phyloP scores from a whole-genome alignment of 2,113 vertebrate genomes.

The Anolis carolinensis region DNA sequence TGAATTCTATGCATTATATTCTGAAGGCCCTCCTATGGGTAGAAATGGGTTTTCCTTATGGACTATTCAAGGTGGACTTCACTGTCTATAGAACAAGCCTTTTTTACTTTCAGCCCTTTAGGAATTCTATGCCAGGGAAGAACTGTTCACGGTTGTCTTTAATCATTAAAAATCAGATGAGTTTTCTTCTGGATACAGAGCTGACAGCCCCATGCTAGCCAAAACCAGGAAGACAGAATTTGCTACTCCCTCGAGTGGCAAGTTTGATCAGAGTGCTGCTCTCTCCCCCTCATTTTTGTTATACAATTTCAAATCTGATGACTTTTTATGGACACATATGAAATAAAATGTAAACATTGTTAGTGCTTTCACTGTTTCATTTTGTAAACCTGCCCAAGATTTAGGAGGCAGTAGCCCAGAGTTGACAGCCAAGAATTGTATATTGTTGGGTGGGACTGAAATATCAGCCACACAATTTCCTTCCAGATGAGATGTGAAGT shows the following conservation, averaged over 20 bases:
- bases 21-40: neutral
- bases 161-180: neutral
- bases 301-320: slow-evolving; percentile 48
- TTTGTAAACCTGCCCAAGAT: neutral
- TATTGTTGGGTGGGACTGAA: no score
- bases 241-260: neutral
- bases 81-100: no score
- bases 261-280: neutral
- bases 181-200: neutral
- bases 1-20: slow-evolving; percentile 8
- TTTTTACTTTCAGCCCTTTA: neutral
- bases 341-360: slow-evolving; percentile 59
- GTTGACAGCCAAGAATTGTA: neutral
- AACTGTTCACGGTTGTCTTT: no score
- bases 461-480: no score
- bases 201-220: neutral
- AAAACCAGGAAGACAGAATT: neutral
- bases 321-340: slow-evolving; percentile 38
- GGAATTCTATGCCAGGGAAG: neutral
- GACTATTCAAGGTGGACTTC: neutral
- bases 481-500: no score
- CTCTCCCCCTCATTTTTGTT: neutral
- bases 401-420: neutral
- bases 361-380: neutral
- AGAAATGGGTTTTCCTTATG: neutral